Percentiles rank a stretch among this genome's conserved stretches.
These are phyloP conservation scores for Branchipolynoe longqiensis DNA, from an alignment of 2,888 invertebrate genomes.

Conservation along the genomic window DNA sequence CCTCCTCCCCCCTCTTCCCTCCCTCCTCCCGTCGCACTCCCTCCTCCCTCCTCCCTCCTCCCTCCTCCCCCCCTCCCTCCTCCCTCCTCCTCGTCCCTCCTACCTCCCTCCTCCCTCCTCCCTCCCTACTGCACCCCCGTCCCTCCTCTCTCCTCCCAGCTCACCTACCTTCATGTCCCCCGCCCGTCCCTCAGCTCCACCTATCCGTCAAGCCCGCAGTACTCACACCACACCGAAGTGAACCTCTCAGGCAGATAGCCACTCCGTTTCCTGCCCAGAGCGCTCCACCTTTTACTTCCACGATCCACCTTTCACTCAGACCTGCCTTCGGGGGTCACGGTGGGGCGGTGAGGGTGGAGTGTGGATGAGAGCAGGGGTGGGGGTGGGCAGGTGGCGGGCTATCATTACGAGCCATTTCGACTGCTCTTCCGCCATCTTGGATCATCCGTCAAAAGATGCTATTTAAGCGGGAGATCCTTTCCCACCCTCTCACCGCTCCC, in stretches of 20 bases:
- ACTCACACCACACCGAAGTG: background rate
- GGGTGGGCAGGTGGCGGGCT: background rate
- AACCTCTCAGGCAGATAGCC: background rate
- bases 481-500: background rate
- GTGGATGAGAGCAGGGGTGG: background rate
- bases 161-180: no score
- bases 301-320: background rate
- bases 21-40: background rate
- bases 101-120: no score
- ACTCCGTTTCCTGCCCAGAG: slow-evolving; percentile 17
- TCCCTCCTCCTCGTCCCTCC: no score
- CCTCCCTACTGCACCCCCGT: no score
- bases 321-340: background rate
- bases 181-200: no score
- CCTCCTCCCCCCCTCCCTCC: no score
- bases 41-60: background rate
- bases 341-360: background rate
- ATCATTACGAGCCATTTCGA: slow-evolving; percentile 10
- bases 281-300: slow-evolving; percentile 32
- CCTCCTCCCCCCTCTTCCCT: background rate
- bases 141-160: no score
- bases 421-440: slow-evolving; percentile 20
- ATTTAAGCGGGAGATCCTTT: slow-evolving; percentile 33
- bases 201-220: no score
- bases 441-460: slow-evolving; percentile 52